Conservation (phyloP, 2,888 invertebrate genomes). For the Conchocele bisecta region DNA sequence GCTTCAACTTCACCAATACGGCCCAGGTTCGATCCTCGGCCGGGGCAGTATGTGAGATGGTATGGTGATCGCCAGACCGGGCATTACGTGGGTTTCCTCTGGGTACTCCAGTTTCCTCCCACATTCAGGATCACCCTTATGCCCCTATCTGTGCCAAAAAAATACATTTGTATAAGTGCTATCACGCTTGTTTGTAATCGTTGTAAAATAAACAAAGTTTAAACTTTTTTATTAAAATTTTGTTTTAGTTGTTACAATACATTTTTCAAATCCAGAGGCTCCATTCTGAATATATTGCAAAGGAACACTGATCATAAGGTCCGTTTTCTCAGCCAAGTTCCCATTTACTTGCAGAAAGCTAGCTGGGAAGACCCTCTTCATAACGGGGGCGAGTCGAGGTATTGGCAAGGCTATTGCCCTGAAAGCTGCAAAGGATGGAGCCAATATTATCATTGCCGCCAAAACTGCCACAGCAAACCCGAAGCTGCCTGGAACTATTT, state of each 20-base stretch:
- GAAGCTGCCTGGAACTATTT: conserved; percentile 95
- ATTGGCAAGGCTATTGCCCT: conserved; percentile 97
- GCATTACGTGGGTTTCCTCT: too few species aligned
- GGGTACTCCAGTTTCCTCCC: too few species aligned
- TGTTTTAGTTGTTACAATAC: too few species aligned
- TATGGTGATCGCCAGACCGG: too few species aligned
- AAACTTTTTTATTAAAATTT: background rate
- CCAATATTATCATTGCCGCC: conserved; percentile 94
- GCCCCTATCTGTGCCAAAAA: too few species aligned
- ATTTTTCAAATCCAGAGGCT: background rate
- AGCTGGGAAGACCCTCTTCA: conserved; percentile 95
- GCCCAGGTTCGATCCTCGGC: too few species aligned
- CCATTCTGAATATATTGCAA: background rate
- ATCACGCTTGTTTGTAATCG: too few species aligned
- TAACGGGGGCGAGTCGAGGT: conserved; percentile 97
- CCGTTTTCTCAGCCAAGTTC: too few species aligned
- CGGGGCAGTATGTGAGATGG: too few species aligned
- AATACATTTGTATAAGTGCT: too few species aligned
- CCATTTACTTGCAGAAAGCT: conserved; percentile 85
- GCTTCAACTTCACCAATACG: too few species aligned
- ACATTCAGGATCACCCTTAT: too few species aligned
- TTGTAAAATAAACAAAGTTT: background rate
- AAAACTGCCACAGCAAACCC: conserved; percentile 96
- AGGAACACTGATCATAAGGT: background rate
- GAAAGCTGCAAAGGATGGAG: conserved; percentile 93